A percentile compares a stretch with the other conserved stretches of the same genome.
phyloP scores from a whole-genome alignment of 2,797 vertebrate species.

The Hemitrygon akajei region DNA sequence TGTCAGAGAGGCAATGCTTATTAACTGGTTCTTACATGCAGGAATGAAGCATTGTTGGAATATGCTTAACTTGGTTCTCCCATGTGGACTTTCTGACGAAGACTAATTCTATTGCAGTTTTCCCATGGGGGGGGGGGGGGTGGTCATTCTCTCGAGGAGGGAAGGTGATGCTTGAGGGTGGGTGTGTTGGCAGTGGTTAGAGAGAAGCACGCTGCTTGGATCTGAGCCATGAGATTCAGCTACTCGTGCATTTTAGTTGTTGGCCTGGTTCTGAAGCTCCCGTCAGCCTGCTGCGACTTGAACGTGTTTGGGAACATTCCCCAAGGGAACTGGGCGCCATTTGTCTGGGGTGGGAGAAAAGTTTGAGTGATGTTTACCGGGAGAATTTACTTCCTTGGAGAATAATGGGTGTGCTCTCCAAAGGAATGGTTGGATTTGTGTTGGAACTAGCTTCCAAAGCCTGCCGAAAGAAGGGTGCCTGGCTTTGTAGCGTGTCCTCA shows the following conservation, averaged over 20 bases:
- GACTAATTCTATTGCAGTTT: background rate
- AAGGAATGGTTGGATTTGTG: background rate
- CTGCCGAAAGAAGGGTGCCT: background rate
- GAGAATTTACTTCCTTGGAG: background rate
- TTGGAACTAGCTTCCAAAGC: background rate
- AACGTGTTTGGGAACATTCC: background rate
- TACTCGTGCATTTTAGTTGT: background rate
- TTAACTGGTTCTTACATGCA: background rate
- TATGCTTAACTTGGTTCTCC: too few relatives aligned
- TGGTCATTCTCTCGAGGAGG: background rate
- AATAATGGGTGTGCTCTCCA: background rate
- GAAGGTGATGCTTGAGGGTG: background rate
- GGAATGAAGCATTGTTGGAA: background rate
- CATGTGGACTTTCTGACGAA: background rate
- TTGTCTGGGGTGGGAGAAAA: background rate
- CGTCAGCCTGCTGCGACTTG: background rate
- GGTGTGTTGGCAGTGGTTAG: too few relatives aligned
- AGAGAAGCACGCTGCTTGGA: background rate
- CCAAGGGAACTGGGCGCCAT: background rate
- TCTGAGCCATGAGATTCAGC: background rate
- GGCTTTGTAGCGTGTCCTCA: too few relatives aligned
- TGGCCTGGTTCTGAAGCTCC: background rate
- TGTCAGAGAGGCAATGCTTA: background rate
- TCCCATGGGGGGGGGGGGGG: too few relatives aligned
- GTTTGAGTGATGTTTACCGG: background rate